Evolutionary conservation across 2,797 vertebrate genomes (phyloP), one percentile per base, ranked within the genome.

Genomic region (Chlorospingus semifuscus): DNA sequence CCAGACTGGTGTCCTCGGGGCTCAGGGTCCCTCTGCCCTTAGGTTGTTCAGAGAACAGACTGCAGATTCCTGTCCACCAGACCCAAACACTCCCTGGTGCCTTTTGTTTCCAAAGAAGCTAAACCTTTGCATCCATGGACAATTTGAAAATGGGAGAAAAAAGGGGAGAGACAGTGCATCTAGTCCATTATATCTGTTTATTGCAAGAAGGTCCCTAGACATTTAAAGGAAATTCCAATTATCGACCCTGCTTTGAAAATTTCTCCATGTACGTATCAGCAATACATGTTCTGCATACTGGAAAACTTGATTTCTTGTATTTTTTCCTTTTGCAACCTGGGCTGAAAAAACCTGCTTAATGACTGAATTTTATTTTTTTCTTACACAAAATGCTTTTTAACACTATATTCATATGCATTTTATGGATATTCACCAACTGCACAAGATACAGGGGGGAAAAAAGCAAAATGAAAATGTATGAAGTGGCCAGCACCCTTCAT

Each of bases 381-480:
- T 89, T 64, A 72, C 36, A n/a, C 34, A 84, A 78, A 92, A 89
- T 74, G 3, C 19, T 96, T 66, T 84, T 85, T 92, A 90, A 64
- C 18, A 90, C 24, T 88, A 75, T 92, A 68, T 94, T 94, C 44
- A 69, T 34, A 55, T 12, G 3, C 8, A 72, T 84, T 55, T 59
- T 87, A 81, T 74, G 61, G 37, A 47, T 78, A 44, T 90, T 96
- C 20, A 83, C 41, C 71, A 89, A 75, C 68, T 94, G 36, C 81
- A 83, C 41, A 96, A 95, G 57, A 81, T 63, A 88, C 1, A 95
- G 47, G 47, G 46, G 80, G 36, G 29, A 78, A 90, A 91, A 60
- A 90, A 92, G 24, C 29, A 92, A 84, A 94, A 84, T 53, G 1
- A 93, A 95, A 97, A 69, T 32, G 18, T 32, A 39, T 34, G 34